Evolutionary conservation across 2,888 invertebrate genomes (phyloP), one percentile per base, ranked within the genome.

Genomic region (Habroteleia sp.): DNA sequence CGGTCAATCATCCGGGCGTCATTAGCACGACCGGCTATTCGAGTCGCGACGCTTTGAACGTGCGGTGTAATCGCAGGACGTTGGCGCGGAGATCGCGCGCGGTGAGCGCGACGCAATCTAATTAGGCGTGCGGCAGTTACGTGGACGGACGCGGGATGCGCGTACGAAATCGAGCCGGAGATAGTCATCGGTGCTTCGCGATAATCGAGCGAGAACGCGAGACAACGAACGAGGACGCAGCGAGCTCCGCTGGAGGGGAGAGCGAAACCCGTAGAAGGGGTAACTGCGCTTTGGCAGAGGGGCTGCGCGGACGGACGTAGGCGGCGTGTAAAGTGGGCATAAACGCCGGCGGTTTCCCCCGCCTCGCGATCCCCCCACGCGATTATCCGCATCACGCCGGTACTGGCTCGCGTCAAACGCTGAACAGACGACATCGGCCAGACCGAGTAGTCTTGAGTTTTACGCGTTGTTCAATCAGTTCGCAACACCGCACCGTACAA

Each of bases 371-470:
- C 33, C 48, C 44, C 62, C 44, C 50, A 13, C 63, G 46, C 27
- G n/a, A n/a, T n/a, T n/a, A n/a, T n/a, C n/a, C n/a, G n/a, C n/a
- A n/a, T n/a, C n/a, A n/a, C n/a, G n/a, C n/a, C n/a, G n/a, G n/a
- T n/a, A 77, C 79, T 79, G 76, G 74, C 79, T 75, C 77, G 74
- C 79, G 75, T 80, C 79, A 80, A 81, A 80, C 79, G 76, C 42
- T 81, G 33, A 81, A 77, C 81, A 80, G 82, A 81, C 84, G 85
- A 85, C 84, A 85, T 85, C 83, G 81, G 83, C 79, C 81, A 80
- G 83, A 82, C 82, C 76, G 65, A 80, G 79, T 78, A 82, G 80
- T 82, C 80, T 79, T 76, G 77, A 81, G 79, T 82, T 79, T 83
- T 82, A 79, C 82, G 82, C 80, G 79, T 80, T 78, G 80, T 79